Base-by-base conservation (phyloP, 2,797 vertebrate species). In the Chrysocyon brachyurus region DNA sequence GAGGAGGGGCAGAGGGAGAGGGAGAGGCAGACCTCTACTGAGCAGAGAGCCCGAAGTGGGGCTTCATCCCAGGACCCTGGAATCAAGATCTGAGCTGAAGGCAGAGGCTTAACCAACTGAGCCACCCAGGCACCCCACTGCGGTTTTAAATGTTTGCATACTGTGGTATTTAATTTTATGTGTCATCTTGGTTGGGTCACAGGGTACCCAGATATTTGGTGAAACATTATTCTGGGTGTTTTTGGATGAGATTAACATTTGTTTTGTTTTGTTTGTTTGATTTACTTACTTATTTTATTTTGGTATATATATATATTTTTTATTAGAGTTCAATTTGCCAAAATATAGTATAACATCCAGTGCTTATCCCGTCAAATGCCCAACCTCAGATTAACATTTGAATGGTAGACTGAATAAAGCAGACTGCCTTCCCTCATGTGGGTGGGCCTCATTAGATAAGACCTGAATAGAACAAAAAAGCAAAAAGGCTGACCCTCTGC, bases 171-270 rank as follows among this genome's bases (percentile, higher is more conserved):
- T 93, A 86, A 63, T 73, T 93, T 79, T 77, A 64, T 21, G 3
- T 46, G 12, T 70, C n/a, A 78, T 77, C 61, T 89, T 78, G 70
- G 75, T 26, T 84, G 52, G 22, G 52, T 7, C 68, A 68, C 40
- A 84, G 33, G 40, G 19, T 85, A 87, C 54, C 28, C 54, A 14
- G 22, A 52, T 59, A 52, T 57, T 36, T 84, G 79, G 59, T 77
- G 24, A 77, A 77, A 90, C 16, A 17, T 77, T 66, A 94, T 66
- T 59, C 59, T 84, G 33, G 28, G 36, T 59, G 31, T 52, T 83
- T 92, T 79, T 61, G 54, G n/a, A 66, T 90, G 31, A 89, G 40
- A 70, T 89, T 28, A 78, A 83, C 40, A 89, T 83, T 28, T 89
- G 59, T 46, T 46, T 46, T 46, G 40, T 46, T 46, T 46, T 46